These are phyloP conservation scores for Ophion slaviceki DNA, from an alignment of 2,888 invertebrate genomes.

Conservation along the genomic window DNA sequence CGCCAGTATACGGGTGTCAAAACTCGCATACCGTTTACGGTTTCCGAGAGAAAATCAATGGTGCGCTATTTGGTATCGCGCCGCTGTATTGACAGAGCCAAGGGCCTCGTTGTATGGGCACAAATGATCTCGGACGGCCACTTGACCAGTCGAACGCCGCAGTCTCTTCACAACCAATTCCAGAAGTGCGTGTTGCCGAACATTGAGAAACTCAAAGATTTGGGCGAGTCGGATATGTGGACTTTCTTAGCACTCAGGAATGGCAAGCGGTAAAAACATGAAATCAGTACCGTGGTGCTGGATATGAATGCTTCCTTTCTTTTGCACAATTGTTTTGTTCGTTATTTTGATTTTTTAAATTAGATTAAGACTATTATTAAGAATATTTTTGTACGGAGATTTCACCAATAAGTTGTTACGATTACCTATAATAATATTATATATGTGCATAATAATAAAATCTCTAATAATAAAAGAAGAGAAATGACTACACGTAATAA, in stretches of 20 bases:
- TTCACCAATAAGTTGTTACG: background rate
- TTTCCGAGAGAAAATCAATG: background rate
- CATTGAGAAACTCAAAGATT: background rate
- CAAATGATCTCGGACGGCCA: slow-evolving; percentile 17
- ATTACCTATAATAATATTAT: no score
- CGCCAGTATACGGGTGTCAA: no score
- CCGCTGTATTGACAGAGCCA: background rate
- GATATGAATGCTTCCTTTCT: background rate
- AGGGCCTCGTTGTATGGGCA: slow-evolving; percentile 19
- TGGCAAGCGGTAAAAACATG: background rate
- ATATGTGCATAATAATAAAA: slow-evolving; percentile 66
- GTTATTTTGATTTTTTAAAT: background rate
- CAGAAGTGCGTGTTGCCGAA: slow-evolving; percentile 6
- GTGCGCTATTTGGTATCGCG: background rate
- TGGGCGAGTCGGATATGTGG: background rate
- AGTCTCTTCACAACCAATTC: slow-evolving; percentile 24
- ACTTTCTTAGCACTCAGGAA: background rate
- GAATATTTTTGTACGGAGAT: background rate
- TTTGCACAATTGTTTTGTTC: background rate
- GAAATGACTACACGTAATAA: slow-evolving; percentile 71
- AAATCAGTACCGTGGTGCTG: background rate
- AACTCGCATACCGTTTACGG: background rate
- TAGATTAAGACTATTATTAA: background rate
- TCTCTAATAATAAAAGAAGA: slow-evolving; percentile 4
- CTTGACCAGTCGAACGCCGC: slow-evolving; percentile 16